Base-by-base conservation (phyloP, 2,797 vertebrate genomes). In the Phrynocephalus guinanensis region DNA sequence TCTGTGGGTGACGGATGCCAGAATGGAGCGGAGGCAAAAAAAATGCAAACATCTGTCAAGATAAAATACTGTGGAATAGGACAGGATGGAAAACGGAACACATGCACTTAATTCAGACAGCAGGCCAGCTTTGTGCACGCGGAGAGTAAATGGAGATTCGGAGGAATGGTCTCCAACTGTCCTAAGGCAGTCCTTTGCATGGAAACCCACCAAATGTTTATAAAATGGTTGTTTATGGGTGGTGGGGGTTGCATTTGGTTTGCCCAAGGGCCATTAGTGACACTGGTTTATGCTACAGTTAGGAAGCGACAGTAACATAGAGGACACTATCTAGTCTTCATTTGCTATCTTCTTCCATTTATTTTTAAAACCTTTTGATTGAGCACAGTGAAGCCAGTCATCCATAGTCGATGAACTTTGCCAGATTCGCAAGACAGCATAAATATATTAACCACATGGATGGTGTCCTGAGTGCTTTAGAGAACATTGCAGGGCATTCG, bases 41-140 rank as follows among this genome's bases (percentile, higher is more conserved):
- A 79, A 66, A 82, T 6, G 60, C 48, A 86, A 87, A 86, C 86
- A 87, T 85, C 86, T 89, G 84, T 87, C 76, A 85, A 76, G 83
- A 70, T 86, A 76, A 91, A 86, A 88, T 72, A 68, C 28, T 68
- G 80, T 60, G 26, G 75, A 52, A 72, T 44, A 26, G 52, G 63
- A 16, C 77, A 77, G 30, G 72, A 84, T 26, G 52, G 71, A 77
- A 84, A 87, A 30, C 85, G 87, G 82, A 87, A 28, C 33, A 9
- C 8, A 75, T 86, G 33, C 38, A 60, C 66, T 87, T 80, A 67
- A 67, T 56, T 44, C 20, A 38, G 13, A n/a, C 83, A 67, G 26
- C 13, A 60, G 77, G 44, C 44, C 30, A 33, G 66, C 6, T 4
- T 79, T n/a, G 73, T 71, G 18, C 30, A 50, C 48, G 48, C 5